Base-by-base conservation (phyloP, 2,888 invertebrate genomes). In the Nomada ferruginata region DNA sequence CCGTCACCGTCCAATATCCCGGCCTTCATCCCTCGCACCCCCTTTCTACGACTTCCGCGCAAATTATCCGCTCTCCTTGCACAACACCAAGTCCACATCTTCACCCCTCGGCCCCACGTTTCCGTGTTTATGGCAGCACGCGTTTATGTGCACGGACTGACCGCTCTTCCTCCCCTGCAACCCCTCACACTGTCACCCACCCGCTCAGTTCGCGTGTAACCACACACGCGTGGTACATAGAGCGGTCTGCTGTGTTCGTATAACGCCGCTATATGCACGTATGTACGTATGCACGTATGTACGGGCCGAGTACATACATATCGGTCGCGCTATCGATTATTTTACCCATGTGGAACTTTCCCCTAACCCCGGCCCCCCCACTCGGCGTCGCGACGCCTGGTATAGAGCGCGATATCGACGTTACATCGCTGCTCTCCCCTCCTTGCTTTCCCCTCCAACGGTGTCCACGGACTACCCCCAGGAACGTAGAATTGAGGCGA, bases 291-390 rank as follows among this genome's bases (percentile, higher is more conserved):
- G 0, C 15, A 44, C n/a, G 52, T 50, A 50, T 15, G 20, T 53
- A 36, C 20, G 7, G n/a, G 73, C 77, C 64, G 65, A 64, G 85
- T 85, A 90, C 89, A 89, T 89, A 89, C 89, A 88, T 93, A 93
- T 93, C 93, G 93, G 93, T 93, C 93, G 93, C 87, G 89, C 79
- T 93, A 93, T 93, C 93, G 93, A 93, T 93, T 93, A 93, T 93
- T 93, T 92, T 89, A 88, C 90, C 92, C 92, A 91, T 93, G 92
- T 93, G 92, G 91, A 93, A 92, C 91, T 92, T 91, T 89, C 92
- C 92, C 92, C 91, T 91, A 89, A 88, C 80, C 87, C 82, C 89
- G 87, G 80, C 72, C 74, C 83, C 91, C 91, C 90, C 91, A 87
- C 91, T 87, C 88, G 87, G 87, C 89, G 90, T 87, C 90, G 89